Evolutionary conservation across 64 coral and sea anemone species (phyloP).

Genomic region (Cladopsammia gracilis): DNA sequence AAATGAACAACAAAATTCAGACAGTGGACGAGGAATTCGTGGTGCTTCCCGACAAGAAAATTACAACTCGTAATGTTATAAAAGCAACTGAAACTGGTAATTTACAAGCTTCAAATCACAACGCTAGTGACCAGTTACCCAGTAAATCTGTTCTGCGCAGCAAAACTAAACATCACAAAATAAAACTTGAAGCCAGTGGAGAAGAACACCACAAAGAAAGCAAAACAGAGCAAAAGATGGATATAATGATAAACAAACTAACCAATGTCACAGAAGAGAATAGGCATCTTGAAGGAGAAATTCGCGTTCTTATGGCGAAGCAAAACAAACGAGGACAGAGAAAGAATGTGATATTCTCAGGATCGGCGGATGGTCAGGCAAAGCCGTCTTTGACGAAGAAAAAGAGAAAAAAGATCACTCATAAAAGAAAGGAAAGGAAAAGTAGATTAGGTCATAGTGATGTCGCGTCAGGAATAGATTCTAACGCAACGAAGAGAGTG

Average conservation of each 20-base stretch:
- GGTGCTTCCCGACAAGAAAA: not conserved
- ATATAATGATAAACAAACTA: constrained; percentile 39
- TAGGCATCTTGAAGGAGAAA: constrained; percentile 45
- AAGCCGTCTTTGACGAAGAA: not conserved
- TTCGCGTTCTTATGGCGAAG: constrained; percentile 18
- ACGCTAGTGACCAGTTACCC: not conserved
- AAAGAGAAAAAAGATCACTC: not conserved
- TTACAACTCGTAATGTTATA: not conserved
- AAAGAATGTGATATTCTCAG: not conserved
- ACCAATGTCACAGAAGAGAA: constrained; percentile 56
- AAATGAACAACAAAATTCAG: not conserved
- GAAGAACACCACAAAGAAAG: not conserved
- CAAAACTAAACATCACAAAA: not conserved
- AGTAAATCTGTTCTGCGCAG: not conserved
- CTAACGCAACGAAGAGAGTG: not conserved
- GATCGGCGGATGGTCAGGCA: not conserved
- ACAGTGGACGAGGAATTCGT: constrained; percentile 31
- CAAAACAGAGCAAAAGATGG: constrained; percentile 17
- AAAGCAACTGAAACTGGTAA: not conserved
- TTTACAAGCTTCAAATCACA: not conserved
- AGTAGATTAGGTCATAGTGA: not conserved
- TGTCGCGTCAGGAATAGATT: not conserved
- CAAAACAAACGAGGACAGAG: not conserved
- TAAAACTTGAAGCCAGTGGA: too few species aligned
- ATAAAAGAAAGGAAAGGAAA: not conserved